These are phyloP conservation scores for Muscicapa adusta DNA, from an alignment of 2,113 vertebrate species.

Conservation along the genomic window DNA sequence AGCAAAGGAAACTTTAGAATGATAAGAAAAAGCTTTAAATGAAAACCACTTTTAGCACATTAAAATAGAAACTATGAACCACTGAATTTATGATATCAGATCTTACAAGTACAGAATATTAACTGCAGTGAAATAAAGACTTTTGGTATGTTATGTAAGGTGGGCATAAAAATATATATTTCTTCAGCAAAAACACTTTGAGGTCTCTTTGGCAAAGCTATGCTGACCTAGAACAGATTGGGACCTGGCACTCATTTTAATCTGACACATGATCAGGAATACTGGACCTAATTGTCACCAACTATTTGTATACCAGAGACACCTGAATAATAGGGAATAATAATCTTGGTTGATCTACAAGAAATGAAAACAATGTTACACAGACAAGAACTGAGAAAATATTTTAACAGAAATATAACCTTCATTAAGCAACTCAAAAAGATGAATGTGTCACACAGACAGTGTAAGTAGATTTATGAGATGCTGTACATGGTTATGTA, in stretches of 20 bases:
- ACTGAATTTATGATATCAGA: neutral
- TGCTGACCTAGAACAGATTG: neutral
- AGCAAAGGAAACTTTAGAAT: neutral
- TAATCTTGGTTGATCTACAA: neutral
- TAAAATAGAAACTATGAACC: neutral
- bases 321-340: neutral
- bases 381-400: neutral
- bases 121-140: neutral
- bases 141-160: neutral
- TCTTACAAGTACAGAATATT: neutral
- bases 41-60: neutral
- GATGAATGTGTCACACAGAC: neutral
- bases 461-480: neutral
- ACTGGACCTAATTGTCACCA: neutral
- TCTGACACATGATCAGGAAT: neutral
- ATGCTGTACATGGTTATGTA: neutral
- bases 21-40: neutral
- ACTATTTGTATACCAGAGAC: neutral
- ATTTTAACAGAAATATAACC: neutral
- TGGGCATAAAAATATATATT: neutral
- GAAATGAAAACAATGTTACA: neutral
- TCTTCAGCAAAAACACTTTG: neutral
- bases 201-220: neutral
- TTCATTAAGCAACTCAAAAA: neutral
- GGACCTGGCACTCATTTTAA: neutral